phyloP scores from a whole-genome alignment of 2,797 vertebrate genomes.

The Carapus acus region DNA sequence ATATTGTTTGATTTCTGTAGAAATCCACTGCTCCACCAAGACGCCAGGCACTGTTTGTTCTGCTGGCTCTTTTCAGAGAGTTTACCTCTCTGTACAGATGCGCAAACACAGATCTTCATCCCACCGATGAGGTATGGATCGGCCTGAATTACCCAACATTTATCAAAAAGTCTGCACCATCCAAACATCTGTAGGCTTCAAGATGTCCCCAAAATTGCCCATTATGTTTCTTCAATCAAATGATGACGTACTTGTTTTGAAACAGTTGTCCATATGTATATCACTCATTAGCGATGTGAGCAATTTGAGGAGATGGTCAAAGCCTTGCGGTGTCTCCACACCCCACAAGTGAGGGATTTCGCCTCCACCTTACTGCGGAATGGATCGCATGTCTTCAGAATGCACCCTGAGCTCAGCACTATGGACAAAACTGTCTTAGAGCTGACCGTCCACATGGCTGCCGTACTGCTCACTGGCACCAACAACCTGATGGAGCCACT shows the following conservation, averaged over 20 bases:
- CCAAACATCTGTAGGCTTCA: too few relatives aligned
- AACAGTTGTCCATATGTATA: background rate
- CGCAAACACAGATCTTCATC: conserved; percentile 46
- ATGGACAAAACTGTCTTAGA: conserved; percentile 46
- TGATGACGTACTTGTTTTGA: too few relatives aligned
- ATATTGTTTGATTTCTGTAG: conserved; percentile 15
- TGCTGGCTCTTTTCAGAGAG: conserved; percentile 80
- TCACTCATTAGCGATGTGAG: conserved; percentile 61
- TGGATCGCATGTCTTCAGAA: conserved; percentile 40
- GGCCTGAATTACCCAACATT: too few relatives aligned
- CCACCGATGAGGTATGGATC: conserved; percentile 64
- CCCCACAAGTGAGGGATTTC: conserved; percentile 49
- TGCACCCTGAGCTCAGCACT: conserved; percentile 3
- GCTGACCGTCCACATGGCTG: conserved; percentile 68
- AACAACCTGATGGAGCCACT: conserved; percentile 70
- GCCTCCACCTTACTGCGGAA: conserved; percentile 71
- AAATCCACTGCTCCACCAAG: background rate
- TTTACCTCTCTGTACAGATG: conserved; percentile 66
- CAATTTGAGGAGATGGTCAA: conserved; percentile 60
- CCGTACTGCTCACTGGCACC: conserved; percentile 64
- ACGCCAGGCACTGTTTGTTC: conserved; percentile 58
- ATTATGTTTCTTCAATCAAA: too few relatives aligned
- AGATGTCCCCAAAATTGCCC: too few relatives aligned
- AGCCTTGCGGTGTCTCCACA: conserved; percentile 52
- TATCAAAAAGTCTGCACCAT: too few relatives aligned